Conservation (phyloP, 2,113 vertebrate genomes). For the Meleagris gallopavo region DNA sequence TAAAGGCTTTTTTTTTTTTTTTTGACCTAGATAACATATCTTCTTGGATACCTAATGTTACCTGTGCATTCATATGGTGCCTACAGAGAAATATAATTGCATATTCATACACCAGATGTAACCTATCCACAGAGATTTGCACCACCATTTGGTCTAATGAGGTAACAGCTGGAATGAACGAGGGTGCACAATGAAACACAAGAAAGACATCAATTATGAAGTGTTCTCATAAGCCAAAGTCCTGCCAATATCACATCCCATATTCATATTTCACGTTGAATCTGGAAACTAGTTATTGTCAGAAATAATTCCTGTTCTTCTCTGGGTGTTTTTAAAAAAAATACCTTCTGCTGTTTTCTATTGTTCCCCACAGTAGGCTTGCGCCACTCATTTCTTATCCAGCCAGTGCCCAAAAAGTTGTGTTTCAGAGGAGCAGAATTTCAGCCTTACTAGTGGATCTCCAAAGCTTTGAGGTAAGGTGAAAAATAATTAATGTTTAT, state of each 20-base stretch:
- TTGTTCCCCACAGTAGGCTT: not conserved
- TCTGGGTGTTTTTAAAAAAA: not conserved
- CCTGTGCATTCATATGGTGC: not conserved
- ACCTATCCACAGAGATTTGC: constrained; percentile 58
- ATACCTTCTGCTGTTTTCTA: not conserved
- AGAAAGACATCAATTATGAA: constrained; percentile 59
- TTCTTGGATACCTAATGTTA: not conserved
- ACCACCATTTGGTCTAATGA: constrained; percentile 62
- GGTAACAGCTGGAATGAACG: constrained; percentile 61
- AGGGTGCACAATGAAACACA: not conserved
- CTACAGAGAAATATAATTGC: constrained; percentile 45
- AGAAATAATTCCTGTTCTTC: not conserved
- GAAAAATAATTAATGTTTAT: not conserved
- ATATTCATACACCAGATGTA: constrained; percentile 69
- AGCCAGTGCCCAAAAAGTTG: not conserved
- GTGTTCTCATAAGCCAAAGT: not conserved
- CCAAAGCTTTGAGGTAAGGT: not conserved
- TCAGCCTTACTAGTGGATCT: not conserved
- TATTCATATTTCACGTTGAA: not conserved
- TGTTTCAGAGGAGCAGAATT: not conserved
- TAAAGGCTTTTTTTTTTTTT: not conserved
- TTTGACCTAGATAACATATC: not conserved
- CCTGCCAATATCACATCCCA: not conserved
- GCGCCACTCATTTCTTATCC: not conserved
- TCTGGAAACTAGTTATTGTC: not conserved